A percentile compares a stretch with the other conserved stretches of the same genome.
Conservation (phyloP, 2,888 invertebrate genomes). For the Papilio demoleus region DNA sequence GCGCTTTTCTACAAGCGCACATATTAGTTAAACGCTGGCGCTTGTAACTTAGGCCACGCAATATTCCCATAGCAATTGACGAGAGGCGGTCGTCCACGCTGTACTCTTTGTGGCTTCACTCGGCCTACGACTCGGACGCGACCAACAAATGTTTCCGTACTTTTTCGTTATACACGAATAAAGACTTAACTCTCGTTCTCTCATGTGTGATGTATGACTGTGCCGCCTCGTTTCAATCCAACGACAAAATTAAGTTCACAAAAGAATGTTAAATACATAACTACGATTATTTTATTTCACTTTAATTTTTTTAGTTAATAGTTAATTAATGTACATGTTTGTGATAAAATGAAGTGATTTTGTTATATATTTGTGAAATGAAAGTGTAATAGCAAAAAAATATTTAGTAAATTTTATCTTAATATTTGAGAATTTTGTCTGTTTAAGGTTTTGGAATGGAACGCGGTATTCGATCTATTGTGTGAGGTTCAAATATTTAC, state of each 20-base stretch:
- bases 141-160: conserved; percentile 54
- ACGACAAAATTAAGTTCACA: neutral
- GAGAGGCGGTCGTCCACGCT: conserved; percentile 54
- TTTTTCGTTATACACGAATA: conserved; percentile 36
- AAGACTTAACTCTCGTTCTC: conserved; percentile 6
- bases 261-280: neutral
- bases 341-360: neutral
- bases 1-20: conserved; percentile 33
- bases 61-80: conserved; percentile 58
- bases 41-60: conserved; percentile 40
- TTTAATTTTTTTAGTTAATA: too few species aligned
- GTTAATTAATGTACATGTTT: neutral
- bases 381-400: too few species aligned
- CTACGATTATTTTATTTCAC: neutral
- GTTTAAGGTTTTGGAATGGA: neutral
- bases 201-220: conserved; percentile 14
- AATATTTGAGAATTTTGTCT: neutral
- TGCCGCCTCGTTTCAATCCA: neutral
- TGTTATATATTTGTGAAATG: neutral
- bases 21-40: too few species aligned
- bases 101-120: conserved; percentile 49
- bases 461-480: neutral
- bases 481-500: conserved; percentile 44
- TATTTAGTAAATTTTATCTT: too few species aligned
- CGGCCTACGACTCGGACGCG: conserved; percentile 47